Conservation (phyloP, 2,797 vertebrate genomes). For the Premnoplex brunnescens region DNA sequence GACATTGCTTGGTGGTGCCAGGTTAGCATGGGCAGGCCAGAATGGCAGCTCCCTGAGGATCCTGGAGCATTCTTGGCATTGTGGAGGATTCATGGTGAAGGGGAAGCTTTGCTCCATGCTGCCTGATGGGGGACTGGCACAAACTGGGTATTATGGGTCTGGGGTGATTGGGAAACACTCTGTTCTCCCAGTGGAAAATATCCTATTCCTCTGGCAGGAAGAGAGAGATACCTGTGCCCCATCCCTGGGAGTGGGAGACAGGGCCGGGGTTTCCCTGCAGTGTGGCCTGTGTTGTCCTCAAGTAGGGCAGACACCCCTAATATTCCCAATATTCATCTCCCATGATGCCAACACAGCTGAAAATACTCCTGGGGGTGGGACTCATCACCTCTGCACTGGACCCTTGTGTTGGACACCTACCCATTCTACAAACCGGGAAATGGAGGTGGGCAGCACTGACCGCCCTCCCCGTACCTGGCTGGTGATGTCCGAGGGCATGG, state of each 20-base stretch:
- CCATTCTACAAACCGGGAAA: background rate
- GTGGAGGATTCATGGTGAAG: background rate
- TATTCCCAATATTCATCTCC: background rate
- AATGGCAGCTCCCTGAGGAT: background rate
- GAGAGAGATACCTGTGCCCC: background rate
- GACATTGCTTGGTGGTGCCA: background rate
- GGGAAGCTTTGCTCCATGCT: background rate
- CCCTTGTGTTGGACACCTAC: background rate
- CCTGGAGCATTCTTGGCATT: background rate
- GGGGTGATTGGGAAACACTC: background rate
- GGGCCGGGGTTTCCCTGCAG: background rate
- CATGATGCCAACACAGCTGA: accelerated
- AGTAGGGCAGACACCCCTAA: background rate
- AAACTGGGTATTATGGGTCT: background rate
- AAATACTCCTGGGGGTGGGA: background rate
- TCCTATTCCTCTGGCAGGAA: accelerated
- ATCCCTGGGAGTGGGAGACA: accelerated
- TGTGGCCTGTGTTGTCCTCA: background rate
- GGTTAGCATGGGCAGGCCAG: background rate
- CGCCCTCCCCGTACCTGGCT: conserved; percentile 83
- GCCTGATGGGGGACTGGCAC: background rate
- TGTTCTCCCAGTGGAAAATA: background rate
- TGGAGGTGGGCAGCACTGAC: accelerated
- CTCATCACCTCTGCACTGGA: accelerated
- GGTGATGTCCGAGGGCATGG: conserved; percentile 96